A percentile compares a stretch with the other conserved stretches of the same genome.
These are phyloP conservation scores for Mus pahari DNA, from an alignment of 2,113 vertebrate genomes.

Conservation along the genomic window DNA sequence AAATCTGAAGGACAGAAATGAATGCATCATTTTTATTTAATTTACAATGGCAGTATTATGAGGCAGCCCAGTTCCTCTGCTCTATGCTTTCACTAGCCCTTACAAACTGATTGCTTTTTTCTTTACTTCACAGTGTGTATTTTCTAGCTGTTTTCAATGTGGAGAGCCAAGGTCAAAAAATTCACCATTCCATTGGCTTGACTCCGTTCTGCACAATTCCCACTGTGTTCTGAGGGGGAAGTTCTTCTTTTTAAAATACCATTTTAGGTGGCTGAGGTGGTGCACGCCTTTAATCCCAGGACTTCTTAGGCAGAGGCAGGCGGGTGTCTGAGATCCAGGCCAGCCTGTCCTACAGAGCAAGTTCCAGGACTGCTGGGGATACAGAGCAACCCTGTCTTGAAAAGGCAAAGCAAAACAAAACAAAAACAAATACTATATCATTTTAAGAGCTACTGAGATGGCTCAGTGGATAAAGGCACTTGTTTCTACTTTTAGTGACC, in stretches of 20 bases:
- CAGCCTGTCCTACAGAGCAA: neutral
- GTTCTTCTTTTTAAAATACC: neutral
- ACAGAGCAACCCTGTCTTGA: neutral
- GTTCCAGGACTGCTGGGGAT: neutral
- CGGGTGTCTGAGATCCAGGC: neutral
- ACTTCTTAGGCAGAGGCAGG: neutral
- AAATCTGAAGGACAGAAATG: neutral
- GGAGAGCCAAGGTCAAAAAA: conserved; percentile 57
- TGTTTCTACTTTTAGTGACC: neutral
- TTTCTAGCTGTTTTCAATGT: conserved; percentile 45
- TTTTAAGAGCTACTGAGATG: neutral
- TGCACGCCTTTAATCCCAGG: neutral
- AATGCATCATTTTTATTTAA: conserved; percentile 3
- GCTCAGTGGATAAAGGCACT: neutral
- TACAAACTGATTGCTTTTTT: neutral
- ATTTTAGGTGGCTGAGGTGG: neutral
- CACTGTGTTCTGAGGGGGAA: neutral
- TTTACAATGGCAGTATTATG: neutral
- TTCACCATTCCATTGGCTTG: neutral
- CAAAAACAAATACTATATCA: neutral
- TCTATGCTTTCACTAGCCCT: neutral
- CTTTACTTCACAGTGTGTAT: conserved; percentile 34
- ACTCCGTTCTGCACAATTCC: conserved; percentile 51
- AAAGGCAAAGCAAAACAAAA: neutral
- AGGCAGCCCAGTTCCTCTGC: neutral